Percentiles rank a stretch among this genome's conserved stretches.
Evolutionary conservation across 1,140 invertebrate genomes (phyloP).

Genomic region (Thaumatotibia leucotreta): DNA sequence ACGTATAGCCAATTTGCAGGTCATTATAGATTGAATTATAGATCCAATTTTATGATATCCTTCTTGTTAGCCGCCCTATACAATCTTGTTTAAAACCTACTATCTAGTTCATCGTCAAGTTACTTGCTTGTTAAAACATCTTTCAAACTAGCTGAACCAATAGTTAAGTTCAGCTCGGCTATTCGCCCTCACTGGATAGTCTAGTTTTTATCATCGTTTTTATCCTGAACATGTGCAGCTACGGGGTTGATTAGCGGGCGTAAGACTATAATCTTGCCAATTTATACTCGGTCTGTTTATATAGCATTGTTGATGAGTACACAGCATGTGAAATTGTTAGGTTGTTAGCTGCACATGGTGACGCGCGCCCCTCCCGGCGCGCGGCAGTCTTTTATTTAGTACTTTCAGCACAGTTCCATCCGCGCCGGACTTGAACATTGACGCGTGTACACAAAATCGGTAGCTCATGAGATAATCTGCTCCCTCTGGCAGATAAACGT

Average conservation of each 20-base stretch:
- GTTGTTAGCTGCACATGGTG: conserved; percentile 38
- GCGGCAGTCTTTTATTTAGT: conserved; percentile 24
- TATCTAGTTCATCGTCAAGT: background rate
- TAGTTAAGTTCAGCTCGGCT: conserved; percentile 2
- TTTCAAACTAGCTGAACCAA: conserved; percentile 20
- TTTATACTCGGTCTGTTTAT: conserved; percentile 30
- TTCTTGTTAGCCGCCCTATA: background rate
- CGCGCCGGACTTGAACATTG: conserved; percentile 35
- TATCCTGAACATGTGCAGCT: conserved; percentile 35
- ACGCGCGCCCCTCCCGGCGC: conserved; percentile 43
- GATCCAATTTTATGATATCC: background rate
- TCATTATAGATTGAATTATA: conserved; percentile 28
- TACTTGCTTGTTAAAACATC: conserved; percentile 23
- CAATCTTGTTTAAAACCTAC: background rate
- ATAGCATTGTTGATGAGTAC: conserved; percentile 36
- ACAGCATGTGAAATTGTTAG: conserved; percentile 40
- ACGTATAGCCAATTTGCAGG: conserved; percentile 37
- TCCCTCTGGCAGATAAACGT: background rate
- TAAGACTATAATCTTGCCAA: conserved; percentile 43
- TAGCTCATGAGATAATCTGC: background rate
- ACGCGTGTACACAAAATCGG: conserved; percentile 43
- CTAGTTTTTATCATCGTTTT: conserved; percentile 31
- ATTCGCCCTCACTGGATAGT: conserved; percentile 29
- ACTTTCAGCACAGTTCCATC: conserved; percentile 51
- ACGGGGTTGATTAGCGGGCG: conserved; percentile 43